Evolutionary conservation across 2,888 invertebrate genomes (phyloP), one percentile per base, ranked within the genome.

Genomic region (Standfussiana lucernea): DNA sequence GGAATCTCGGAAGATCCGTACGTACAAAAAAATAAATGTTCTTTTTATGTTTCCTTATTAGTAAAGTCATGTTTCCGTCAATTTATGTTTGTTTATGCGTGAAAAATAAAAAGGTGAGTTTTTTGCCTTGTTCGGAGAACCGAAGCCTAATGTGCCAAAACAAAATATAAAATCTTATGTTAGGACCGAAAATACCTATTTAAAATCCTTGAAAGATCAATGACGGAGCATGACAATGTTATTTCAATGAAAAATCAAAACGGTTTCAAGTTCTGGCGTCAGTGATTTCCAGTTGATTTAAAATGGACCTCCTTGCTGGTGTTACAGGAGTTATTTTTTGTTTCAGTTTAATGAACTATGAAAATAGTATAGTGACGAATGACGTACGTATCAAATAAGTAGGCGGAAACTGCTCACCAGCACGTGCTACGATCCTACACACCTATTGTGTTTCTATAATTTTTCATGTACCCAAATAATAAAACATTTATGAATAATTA

Each of bases 401-500:
- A 66, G 45, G 24, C 50, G 66, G 77, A 67, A 79, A 82, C 13
- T 15, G 53, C 21, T 77, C 45, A n/a, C n/a, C 37, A 59, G 32
- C 59, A 37, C 77, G 45, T 50, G 32, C 53, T 78, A 72, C n/a
- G 42, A n/a, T 65, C 35, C 8, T 56, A 35, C 53, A 15, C 64
- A 65, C n/a, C 21, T 66, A 37, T 75, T 76, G 13, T 76, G 18
- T 53, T n/a, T 56, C 47, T 28, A 40, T 42, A 69, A 70, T 50
- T 78, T 70, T 83, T 83, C 53, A 70, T 75, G 66, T 59, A 81
- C 28, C 56, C 18, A 76, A 76, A 79, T 56, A 40, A 11, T 56
- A 56, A 71, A n/a, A 72, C n/a, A 45, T 40, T 35, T 75, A 82
- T 82, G 64, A 82, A 82, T 78, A 80, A 75, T 64, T 77, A 32